These are phyloP conservation scores for Mionectes macconnelli DNA, from an alignment of 2,113 vertebrate species.

Conservation along the genomic window DNA sequence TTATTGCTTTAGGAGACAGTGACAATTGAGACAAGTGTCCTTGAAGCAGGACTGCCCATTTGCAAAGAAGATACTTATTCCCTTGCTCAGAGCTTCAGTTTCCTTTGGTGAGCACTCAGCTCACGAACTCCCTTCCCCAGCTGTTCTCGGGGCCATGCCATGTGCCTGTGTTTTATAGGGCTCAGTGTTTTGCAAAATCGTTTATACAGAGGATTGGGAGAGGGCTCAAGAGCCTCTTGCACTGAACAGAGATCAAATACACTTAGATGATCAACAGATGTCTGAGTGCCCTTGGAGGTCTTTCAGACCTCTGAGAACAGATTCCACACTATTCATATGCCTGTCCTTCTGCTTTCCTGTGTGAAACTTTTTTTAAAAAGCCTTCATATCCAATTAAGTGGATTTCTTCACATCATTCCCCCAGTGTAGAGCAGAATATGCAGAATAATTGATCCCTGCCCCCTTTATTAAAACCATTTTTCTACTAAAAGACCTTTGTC, in stretches of 20 bases:
- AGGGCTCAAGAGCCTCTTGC: slow-evolving; percentile 12
- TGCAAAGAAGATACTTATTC: neutral
- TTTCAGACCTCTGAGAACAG: slow-evolving; percentile 10
- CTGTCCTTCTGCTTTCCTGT: slow-evolving; percentile 1
- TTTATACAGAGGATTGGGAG: neutral
- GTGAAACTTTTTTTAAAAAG: neutral
- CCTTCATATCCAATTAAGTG: slow-evolving; percentile 12
- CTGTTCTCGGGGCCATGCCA: neutral
- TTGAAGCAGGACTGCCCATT: neutral
- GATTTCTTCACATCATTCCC: slow-evolving; percentile 32
- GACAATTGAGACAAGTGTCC: neutral
- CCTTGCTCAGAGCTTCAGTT: neutral
- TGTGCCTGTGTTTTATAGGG: neutral
- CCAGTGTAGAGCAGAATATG: neutral
- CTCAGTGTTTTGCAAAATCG: neutral
- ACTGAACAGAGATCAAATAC: slow-evolving; percentile 18
- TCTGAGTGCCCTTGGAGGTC: slow-evolving; percentile 21
- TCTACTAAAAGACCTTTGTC: slow-evolving; percentile 5
- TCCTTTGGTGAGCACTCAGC: neutral
- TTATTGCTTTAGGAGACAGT: neutral
- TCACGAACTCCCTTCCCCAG: neutral
- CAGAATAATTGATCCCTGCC: slow-evolving; percentile 43
- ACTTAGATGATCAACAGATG: slow-evolving; percentile 31
- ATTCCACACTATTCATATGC: neutral
- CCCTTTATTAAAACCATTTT: slow-evolving; percentile 31